A percentile compares a stretch with the other conserved stretches of the same genome.
Evolutionary conservation across 37 sponge, comb jelly and placozoan species (phyloP).

Genomic region (Halisarca cf. caerulea): DNA sequence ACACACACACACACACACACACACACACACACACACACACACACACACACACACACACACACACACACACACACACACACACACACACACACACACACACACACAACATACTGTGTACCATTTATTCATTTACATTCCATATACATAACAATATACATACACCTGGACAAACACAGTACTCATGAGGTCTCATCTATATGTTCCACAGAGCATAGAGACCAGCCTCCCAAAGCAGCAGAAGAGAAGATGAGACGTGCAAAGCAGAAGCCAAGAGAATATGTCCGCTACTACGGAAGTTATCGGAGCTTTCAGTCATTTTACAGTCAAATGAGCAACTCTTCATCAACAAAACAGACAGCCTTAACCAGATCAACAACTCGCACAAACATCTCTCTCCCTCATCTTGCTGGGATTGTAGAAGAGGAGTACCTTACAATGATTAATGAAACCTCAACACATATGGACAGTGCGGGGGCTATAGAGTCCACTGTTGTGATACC

Average conservation of each 20-base stretch:
- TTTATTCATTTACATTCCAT: background rate
- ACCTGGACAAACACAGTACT: background rate
- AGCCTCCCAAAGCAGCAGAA: constrained; percentile 7
- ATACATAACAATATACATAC: background rate
- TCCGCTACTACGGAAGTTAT: background rate
- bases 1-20: background rate
- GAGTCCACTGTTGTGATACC: constrained; percentile 50
- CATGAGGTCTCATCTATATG: too few relatives aligned
- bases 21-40: background rate
- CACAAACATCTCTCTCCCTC: constrained; percentile 5
- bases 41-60: background rate
- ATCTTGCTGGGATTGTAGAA: constrained; percentile 1
- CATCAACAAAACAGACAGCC: background rate
- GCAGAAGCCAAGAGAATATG: background rate
- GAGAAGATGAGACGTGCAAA: constrained; percentile 2
- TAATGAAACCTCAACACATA: constrained; percentile 35
- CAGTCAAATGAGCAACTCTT: background rate
- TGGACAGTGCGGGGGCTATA: constrained; percentile 43
- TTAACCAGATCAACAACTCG: constrained; percentile 2
- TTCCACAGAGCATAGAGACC: background rate
- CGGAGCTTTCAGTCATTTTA: constrained; percentile 21
- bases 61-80: background rate
- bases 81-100: background rate
- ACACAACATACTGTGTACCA: background rate
- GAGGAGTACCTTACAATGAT: background rate